Percentiles rank a stretch among this genome's conserved stretches.
Conservation (phyloP, 2,113 vertebrate species). For the Phocoena sinus region DNA sequence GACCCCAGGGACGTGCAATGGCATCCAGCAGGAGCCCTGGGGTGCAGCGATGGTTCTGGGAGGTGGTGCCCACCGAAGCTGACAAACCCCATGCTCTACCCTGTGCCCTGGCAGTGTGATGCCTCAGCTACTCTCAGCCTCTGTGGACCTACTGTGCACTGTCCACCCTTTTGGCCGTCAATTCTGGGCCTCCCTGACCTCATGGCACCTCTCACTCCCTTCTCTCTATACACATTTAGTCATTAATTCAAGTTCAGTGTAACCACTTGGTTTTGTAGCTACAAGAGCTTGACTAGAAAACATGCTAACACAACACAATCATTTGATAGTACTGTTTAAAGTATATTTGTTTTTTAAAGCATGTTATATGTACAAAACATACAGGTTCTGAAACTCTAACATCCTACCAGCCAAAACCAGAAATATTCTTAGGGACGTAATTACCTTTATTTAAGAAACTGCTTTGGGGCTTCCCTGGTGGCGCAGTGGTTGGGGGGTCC, state of each 20-base stretch:
- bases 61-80: too few species aligned
- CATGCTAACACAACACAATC: not conserved
- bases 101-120: too few species aligned
- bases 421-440: not conserved
- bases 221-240: not conserved
- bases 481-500: too few species aligned
- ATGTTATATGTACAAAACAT: not conserved
- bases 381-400: not conserved
- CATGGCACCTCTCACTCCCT: not conserved
- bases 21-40: too few species aligned
- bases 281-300: not conserved
- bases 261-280: not conserved
- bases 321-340: not conserved
- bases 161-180: not conserved
- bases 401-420: not conserved
- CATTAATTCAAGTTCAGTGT: not conserved
- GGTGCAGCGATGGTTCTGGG: fast-evolving
- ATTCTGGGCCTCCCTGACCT: fast-evolving
- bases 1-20: not conserved
- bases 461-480: not conserved
- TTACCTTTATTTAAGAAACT: not conserved
- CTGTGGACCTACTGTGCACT: not conserved
- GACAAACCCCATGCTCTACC: not conserved
- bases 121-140: not conserved
- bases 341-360: not conserved